Base-by-base conservation (phyloP, 2,888 invertebrate species). In the Pollenia amentaria region DNA sequence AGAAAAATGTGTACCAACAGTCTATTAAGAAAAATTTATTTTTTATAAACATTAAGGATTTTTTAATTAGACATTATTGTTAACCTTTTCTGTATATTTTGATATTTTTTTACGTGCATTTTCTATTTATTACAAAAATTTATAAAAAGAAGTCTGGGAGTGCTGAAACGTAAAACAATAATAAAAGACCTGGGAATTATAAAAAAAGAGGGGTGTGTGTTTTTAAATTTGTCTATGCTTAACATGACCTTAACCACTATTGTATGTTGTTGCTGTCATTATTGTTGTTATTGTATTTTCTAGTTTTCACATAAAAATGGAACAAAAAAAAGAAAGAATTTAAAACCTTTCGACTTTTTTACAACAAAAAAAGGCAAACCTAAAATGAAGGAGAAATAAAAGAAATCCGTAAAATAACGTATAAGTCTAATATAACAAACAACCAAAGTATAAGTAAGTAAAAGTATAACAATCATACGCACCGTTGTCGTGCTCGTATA, bases 211-310 rank as follows among this genome's bases (percentile, higher is more conserved):
- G 11, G 60, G 42, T 73, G 42, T 42, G 46, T 69, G n/a, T 7
- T 55, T 42, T 46, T 70, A 14, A 6, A 14, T 51, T 80, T 76
- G 42, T 55, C 16, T 51, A 18, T 75, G 42, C 21, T 76, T 53
- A 57, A 55, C 83, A 76, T 76, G 80, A 84, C 84, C 84, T 84
- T 84, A 67, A 73, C 44, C 60, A 79, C 67, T 75, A 51, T 51
- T 70, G 57, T 67, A 48, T 60, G 46, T 65, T 81, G 76, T 79
- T 79, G 62, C n/a, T 75, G 67, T 8, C 42, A 62, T 62, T 72
- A 46, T 44, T 83, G 85, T 73, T 77, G 69, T 48, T 67, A 18
- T 44, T 72, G 46, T 70, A 29, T 65, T 40, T 38, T 65, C 44
- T 40, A 64, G 16, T 38, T 48, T 78, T 44, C 16, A 16, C 55